Conservation (phyloP, 2,113 vertebrate genomes). For the Phainopepla nitens region DNA sequence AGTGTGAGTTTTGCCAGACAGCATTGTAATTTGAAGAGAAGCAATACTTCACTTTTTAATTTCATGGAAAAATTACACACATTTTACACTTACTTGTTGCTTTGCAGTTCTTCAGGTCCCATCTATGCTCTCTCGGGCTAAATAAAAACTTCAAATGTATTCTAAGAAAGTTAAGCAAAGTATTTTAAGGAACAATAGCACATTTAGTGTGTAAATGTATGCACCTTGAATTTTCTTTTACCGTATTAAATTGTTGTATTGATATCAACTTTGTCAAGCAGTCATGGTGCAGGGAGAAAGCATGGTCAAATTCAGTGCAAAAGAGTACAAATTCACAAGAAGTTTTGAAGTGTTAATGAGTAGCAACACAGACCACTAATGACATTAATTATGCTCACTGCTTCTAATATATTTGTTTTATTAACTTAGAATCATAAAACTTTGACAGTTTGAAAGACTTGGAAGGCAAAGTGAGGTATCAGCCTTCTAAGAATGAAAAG, state of each 20-base stretch:
- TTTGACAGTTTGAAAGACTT: neutral
- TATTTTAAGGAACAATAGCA: neutral
- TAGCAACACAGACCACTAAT: neutral
- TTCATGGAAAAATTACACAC: neutral
- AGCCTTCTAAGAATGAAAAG: neutral
- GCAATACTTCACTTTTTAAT: neutral
- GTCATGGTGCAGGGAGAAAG: neutral
- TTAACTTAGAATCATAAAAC: neutral
- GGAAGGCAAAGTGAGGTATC: neutral
- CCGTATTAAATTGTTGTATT: neutral
- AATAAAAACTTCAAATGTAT: neutral
- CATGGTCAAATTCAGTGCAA: neutral
- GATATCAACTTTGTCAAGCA: neutral
- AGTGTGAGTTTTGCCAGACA: neutral
- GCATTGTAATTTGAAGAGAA: neutral
- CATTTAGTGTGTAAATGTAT: neutral
- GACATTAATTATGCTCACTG: neutral
- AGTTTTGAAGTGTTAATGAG: neutral
- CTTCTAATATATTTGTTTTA: neutral
- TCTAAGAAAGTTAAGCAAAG: neutral
- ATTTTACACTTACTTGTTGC: neutral
- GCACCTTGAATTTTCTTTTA: neutral
- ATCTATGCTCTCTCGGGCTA: neutral
- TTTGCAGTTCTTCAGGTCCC: neutral
- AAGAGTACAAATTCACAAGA: neutral